Evolutionary conservation across 2,888 invertebrate species (phyloP).

Genomic region (Hypsopygia costalis): DNA sequence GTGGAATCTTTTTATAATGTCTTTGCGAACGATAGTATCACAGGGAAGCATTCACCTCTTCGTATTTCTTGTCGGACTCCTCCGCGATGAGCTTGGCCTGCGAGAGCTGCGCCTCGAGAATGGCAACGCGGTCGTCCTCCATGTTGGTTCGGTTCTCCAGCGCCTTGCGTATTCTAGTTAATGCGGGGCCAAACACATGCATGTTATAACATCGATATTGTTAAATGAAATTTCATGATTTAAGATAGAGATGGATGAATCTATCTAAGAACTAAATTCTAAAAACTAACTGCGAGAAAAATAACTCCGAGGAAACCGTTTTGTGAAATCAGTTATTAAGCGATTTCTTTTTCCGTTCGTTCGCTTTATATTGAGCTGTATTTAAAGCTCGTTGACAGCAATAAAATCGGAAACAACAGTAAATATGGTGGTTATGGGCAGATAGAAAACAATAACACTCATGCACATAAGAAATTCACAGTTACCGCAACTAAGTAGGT

Average conservation of each 20-base stretch:
- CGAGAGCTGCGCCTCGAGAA: constrained; percentile 98
- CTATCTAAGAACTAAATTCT: not conserved
- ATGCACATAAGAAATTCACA: constrained; percentile 40
- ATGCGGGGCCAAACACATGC: constrained; percentile 79
- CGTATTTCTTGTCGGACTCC: constrained; percentile 99
- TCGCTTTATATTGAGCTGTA: too few relatives aligned
- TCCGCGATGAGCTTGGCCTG: constrained; percentile 99
- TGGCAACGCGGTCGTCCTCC: constrained; percentile 99
- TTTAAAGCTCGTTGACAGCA: too few relatives aligned
- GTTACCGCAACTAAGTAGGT: not conserved
- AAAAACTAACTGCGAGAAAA: not conserved
- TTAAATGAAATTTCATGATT: constrained; percentile 9
- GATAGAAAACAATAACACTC: constrained; percentile 49
- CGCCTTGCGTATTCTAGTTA: constrained; percentile 96
- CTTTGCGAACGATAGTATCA: not conserved
- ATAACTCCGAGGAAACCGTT: not conserved
- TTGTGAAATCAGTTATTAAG: not conserved
- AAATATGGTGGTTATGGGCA: constrained; percentile 64
- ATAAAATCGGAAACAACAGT: too few relatives aligned
- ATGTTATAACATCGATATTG: constrained; percentile 69
- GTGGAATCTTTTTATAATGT: too few relatives aligned
- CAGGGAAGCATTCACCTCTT: constrained; percentile 90
- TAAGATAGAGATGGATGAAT: constrained; percentile 5
- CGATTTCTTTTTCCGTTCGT: not conserved
- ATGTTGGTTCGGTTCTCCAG: constrained; percentile 99